Conservation (phyloP, 2,113 vertebrate genomes). For the Saguinus midas region DNA sequence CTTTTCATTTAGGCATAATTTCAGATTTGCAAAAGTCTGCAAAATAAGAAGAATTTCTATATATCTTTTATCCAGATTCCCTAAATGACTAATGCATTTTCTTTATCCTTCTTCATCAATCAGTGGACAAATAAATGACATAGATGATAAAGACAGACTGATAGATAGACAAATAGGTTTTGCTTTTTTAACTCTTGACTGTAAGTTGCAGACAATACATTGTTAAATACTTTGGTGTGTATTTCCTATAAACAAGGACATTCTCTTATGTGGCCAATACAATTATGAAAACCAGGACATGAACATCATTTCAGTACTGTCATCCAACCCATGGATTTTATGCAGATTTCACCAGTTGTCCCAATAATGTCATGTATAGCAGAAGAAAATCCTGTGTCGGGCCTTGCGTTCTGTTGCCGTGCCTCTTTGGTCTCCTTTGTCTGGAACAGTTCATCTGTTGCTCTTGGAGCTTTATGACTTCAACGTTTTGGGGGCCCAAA, state of each 20-base stretch:
- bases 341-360: not conserved
- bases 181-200: not conserved
- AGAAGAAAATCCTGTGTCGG: not conserved
- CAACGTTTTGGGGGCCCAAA: no score
- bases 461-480: not conserved
- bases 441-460: not conserved
- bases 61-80: not conserved
- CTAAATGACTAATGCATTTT: not conserved
- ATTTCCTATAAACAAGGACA: not conserved
- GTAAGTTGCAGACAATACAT: not conserved
- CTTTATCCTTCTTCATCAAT: not conserved
- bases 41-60: not conserved
- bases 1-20: not conserved
- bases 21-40: not conserved
- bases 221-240: not conserved
- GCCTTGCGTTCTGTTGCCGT: not conserved
- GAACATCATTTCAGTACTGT: not conserved
- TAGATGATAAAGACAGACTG: not conserved
- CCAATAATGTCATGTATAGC: not conserved
- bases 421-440: not conserved
- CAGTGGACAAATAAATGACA: not conserved
- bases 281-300: not conserved
- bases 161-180: no score
- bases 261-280: not conserved
- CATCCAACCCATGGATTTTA: not conserved